These are phyloP conservation scores for Acronicta alni DNA, from an alignment of 2,888 invertebrate genomes.

Conservation along the genomic window DNA sequence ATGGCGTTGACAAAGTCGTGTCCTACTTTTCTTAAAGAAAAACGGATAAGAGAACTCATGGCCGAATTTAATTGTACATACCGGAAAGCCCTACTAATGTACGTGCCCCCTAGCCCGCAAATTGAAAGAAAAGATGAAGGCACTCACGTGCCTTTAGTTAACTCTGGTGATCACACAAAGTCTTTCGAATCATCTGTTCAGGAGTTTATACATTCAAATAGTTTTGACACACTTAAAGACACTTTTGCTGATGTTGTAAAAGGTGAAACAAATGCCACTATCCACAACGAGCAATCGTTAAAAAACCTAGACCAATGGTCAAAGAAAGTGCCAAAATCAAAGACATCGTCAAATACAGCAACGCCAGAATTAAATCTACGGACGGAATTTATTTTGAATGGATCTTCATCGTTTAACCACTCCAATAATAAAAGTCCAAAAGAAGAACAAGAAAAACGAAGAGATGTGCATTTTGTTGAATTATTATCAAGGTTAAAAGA, in stretches of 20 bases:
- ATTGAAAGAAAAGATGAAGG: neutral
- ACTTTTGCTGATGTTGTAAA: neutral
- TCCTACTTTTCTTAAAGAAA: slow-evolving; percentile 42
- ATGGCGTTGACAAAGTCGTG: slow-evolving; percentile 45
- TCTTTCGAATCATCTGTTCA: too few relatives aligned
- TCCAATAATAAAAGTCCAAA: neutral
- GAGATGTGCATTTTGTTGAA: neutral
- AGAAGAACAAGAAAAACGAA: neutral
- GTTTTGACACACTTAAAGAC: too few relatives aligned
- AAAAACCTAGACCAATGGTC: neutral
- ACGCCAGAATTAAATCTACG: too few relatives aligned
- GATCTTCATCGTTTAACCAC: neutral
- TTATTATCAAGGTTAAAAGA: slow-evolving; percentile 15
- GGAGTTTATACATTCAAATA: too few relatives aligned
- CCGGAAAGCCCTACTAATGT: slow-evolving; percentile 26
- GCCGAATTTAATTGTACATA: slow-evolving; percentile 44
- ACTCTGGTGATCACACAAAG: too few relatives aligned
- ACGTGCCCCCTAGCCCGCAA: slow-evolving; percentile 19
- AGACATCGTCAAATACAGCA: neutral
- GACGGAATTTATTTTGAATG: neutral
- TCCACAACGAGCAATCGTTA: neutral
- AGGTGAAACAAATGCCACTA: neutral
- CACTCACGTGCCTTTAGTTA: too few relatives aligned
- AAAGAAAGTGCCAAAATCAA: neutral
- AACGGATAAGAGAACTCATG: slow-evolving; percentile 33